Base-by-base conservation (phyloP, 2,888 invertebrate species). In the Cotesia congregata region DNA sequence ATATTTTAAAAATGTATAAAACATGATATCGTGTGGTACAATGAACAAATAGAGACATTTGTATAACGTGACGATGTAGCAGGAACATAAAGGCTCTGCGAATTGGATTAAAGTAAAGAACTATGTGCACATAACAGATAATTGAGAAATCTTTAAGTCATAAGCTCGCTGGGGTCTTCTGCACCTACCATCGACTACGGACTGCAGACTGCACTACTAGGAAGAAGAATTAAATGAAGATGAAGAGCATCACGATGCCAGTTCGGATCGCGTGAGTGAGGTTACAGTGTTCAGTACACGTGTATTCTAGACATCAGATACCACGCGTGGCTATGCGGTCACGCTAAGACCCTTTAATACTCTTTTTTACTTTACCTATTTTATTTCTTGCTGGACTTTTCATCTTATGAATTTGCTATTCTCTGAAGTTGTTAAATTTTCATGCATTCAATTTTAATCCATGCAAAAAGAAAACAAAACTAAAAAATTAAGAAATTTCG, bases 21-120 rank as follows among this genome's bases (percentile, higher is more conserved):
- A 50, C 50, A 50, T 50, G 50, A 50, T 9, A 12, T 50, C 12
- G 12, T 50, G 6, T 50, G 4, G 9, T 50, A 50, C 50, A 3
- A 50, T 50, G 50, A 50, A 50, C 50, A 50, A 50, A 50, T 50
- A 50, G 50, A 50, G 50, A 50, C 50, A 50, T 50, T 50, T 50
- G 50, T 50, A 50, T 50, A 50, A 50, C 50, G 50, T 50, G 50
- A 50, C 50, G 50, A 50, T 50, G 12, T 50, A 50, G 4, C 50
- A 12, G 50, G 2, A 50, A 50, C 50, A 50, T 9, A 2, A 12
- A 50, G 50, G 50, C 12, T 12, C 12, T 9, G 12, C 50, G 50
- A 50, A 50, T 50, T 50, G 50, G 50, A 50, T 50, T 50, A 50
- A 12, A 50, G 6, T 12, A 2, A 12, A 50, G 50, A 50, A 50